Evolutionary conservation across 1,140 invertebrate species (phyloP).

Genomic region (Drosophila mayri): DNA sequence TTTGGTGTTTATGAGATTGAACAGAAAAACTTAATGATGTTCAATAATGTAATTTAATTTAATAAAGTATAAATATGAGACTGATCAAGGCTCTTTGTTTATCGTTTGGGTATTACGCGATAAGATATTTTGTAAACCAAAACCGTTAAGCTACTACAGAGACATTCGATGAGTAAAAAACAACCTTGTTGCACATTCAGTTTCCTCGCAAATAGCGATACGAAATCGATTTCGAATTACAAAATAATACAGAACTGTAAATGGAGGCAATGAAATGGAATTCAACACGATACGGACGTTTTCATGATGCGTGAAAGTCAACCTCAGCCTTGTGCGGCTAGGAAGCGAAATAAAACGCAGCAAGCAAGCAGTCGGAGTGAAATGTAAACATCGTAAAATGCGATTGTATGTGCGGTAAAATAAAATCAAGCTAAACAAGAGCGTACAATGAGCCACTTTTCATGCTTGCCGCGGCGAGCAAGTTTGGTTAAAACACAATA

Average conservation of each 20-base stretch:
- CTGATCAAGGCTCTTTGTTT: not conserved
- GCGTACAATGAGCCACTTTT: slow-evolving; percentile 64
- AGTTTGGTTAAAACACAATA: slow-evolving; percentile 10
- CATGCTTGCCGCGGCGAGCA: slow-evolving; percentile 43
- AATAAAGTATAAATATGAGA: too few relatives aligned
- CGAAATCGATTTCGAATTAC: slow-evolving; percentile 73
- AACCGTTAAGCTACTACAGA: slow-evolving; percentile 23
- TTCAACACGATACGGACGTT: slow-evolving; percentile 34
- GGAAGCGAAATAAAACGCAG: slow-evolving; percentile 69
- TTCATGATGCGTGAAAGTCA: slow-evolving; percentile 69
- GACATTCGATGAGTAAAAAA: slow-evolving; percentile 23
- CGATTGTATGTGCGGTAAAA: slow-evolving; percentile 26
- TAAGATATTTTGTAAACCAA: slow-evolving; percentile 54
- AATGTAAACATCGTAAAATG: slow-evolving; percentile 65
- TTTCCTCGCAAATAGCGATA: slow-evolving; percentile 42
- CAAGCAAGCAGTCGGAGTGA: slow-evolving; percentile 30
- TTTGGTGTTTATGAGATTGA: not conserved
- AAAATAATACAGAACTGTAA: slow-evolving; percentile 66
- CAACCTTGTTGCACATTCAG: slow-evolving; percentile 52
- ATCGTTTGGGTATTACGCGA: slow-evolving; percentile 30
- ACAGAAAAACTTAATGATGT: not conserved
- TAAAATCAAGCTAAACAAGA: slow-evolving; percentile 40
- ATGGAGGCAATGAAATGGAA: slow-evolving; percentile 55
- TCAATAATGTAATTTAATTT: not conserved
- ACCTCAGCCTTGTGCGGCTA: slow-evolving; percentile 59